Evolutionary conservation across 2,888 invertebrate genomes (phyloP).

Genomic region (Galerucella pusilla): DNA sequence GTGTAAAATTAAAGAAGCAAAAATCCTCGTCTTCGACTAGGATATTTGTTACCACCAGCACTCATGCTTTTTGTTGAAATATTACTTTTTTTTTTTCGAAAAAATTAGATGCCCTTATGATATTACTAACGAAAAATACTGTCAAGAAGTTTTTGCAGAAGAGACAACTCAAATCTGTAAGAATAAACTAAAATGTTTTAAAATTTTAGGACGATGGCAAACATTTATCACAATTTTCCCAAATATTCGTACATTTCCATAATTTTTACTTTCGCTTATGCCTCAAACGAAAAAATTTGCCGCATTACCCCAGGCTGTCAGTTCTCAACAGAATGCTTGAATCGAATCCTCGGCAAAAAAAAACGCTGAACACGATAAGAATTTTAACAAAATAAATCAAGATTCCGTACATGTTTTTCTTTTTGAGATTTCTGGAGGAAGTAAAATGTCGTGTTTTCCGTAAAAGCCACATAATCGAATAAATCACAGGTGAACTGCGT

Average conservation of each 20-base stretch:
- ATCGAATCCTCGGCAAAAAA: conserved; percentile 5
- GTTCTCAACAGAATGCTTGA: background rate
- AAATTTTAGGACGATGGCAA: background rate
- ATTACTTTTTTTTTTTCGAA: too few relatives aligned
- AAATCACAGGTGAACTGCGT: background rate
- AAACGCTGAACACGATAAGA: conserved; percentile 12
- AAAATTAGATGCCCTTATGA: too few relatives aligned
- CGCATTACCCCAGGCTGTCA: background rate
- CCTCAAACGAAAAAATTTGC: background rate
- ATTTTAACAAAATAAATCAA: conserved; percentile 10
- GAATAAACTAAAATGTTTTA: background rate
- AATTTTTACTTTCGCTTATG: conserved; percentile 1
- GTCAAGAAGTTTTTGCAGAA: too few relatives aligned
- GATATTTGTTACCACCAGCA: too few relatives aligned
- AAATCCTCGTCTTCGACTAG: too few relatives aligned
- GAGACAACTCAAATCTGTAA: background rate
- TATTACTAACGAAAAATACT: too few relatives aligned
- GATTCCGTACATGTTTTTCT: conserved; percentile 5
- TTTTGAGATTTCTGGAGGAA: conserved; percentile 9
- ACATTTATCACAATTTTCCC: conserved; percentile 3
- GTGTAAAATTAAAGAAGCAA: too few relatives aligned
- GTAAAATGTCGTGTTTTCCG: conserved; percentile 6
- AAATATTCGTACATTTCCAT: conserved; percentile 14
- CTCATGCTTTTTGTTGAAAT: too few relatives aligned
- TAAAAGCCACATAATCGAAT: conserved; percentile 6